A percentile compares a stretch with the other conserved stretches of the same genome.
Conservation (phyloP, 2,113 vertebrate genomes). For the Limnothrissa miodon region DNA sequence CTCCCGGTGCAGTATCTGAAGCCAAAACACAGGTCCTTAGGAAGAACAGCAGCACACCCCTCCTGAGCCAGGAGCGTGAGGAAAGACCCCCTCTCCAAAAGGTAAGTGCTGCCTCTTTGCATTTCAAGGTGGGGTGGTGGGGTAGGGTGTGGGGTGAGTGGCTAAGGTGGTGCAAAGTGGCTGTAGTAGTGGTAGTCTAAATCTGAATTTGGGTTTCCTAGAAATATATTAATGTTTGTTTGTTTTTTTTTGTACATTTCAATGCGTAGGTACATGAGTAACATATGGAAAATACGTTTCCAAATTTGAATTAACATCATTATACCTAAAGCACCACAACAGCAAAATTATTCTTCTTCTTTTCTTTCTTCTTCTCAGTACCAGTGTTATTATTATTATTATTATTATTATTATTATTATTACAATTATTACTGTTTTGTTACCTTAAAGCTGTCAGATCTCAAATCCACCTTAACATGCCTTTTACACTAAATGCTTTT, state of each 20-base stretch:
- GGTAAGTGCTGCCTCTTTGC: constrained; percentile 62
- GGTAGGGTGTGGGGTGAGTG: background rate
- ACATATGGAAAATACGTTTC: background rate
- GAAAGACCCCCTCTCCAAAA: constrained; percentile 30
- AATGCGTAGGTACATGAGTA: too few species aligned
- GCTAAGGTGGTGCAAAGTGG: background rate
- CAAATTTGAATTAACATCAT: background rate
- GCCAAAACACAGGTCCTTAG: constrained; percentile 62
- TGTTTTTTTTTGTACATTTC: too few species aligned
- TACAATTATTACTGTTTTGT: background rate
- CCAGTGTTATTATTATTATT: too few species aligned
- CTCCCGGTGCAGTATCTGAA: constrained; percentile 63
- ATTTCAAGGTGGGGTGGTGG: constrained; percentile 38
- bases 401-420: too few species aligned
- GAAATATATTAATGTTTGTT: background rate
- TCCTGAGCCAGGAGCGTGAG: constrained; percentile 15
- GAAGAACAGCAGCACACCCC: constrained; percentile 51
- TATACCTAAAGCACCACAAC: too few species aligned
- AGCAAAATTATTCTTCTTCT: too few species aligned
- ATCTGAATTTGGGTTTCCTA: background rate
- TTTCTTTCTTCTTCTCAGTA: too few species aligned
- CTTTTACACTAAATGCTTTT: background rate
- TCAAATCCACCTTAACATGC: background rate
- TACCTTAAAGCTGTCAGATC: background rate
- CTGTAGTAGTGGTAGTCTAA: background rate